A percentile compares a stretch with the other conserved stretches of the same genome.
phyloP scores from a whole-genome alignment of 2,888 invertebrate species.

The Pardosa pseudoannulata region DNA sequence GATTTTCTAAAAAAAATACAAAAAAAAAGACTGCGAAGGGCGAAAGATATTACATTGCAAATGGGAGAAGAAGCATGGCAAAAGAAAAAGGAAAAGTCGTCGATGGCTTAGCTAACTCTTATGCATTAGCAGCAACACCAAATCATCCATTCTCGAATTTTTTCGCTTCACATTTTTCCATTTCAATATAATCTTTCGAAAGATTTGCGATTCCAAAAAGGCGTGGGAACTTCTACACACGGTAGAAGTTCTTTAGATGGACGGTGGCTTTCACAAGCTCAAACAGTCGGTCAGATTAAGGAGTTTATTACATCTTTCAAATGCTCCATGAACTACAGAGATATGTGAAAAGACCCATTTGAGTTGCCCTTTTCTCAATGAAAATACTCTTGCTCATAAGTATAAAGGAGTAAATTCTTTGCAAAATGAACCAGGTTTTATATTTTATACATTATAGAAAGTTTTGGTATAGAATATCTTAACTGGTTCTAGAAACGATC shows the following conservation, averaged over 20 bases:
- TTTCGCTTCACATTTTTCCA: slow-evolving; percentile 38
- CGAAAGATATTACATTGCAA: slow-evolving; percentile 39
- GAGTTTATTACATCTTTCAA: slow-evolving; percentile 28
- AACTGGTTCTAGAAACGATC: no score
- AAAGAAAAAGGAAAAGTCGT: not conserved
- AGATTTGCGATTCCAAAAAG: slow-evolving; percentile 28
- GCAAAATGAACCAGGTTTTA: no score
- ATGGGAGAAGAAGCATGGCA: not conserved
- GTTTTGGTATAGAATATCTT: no score
- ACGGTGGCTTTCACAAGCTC: slow-evolving; percentile 15
- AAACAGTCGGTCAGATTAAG: slow-evolving; percentile 1
- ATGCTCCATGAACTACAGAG: slow-evolving; percentile 29
- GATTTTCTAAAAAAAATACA: slow-evolving; percentile 4
- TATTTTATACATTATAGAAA: no score
- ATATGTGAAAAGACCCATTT: not conserved
- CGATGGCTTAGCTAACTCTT: slow-evolving; percentile 38
- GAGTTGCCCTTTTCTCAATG: no score
- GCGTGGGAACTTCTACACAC: slow-evolving; percentile 33
- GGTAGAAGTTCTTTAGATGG: slow-evolving; percentile 12
- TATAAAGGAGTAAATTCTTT: no score
- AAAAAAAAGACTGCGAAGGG: slow-evolving; percentile 8
- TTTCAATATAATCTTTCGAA: slow-evolving; percentile 48
- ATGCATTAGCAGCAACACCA: slow-evolving; percentile 44
- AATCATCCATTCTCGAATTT: slow-evolving; percentile 54
- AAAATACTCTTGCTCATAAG: no score